Evolutionary conservation across 2,888 invertebrate genomes (phyloP).

Genomic region (Euplexia lucipara): DNA sequence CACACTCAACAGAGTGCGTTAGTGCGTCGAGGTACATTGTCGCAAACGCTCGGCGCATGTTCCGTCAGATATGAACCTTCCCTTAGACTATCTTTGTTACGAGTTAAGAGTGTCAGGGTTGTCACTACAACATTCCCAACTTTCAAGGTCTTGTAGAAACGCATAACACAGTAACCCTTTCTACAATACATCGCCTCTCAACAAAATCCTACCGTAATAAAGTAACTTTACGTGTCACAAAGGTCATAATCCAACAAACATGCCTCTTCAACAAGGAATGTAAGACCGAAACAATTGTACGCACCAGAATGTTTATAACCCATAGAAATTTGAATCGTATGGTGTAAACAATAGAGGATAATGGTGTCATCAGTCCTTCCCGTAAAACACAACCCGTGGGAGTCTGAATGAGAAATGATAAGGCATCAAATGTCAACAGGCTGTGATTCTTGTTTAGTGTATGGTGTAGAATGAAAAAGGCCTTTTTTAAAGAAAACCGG

Average conservation of each 20-base stretch:
- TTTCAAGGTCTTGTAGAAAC: no score
- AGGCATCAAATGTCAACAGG: neutral
- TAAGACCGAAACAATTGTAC: constrained; percentile 22
- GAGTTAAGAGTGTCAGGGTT: no score
- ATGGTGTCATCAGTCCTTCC: constrained; percentile 14
- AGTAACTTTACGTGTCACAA: constrained; percentile 2
- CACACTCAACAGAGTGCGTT: no score
- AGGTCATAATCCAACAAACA: constrained; percentile 7
- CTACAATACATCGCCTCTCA: neutral
- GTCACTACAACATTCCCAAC: no score
- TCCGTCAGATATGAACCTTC: no score
- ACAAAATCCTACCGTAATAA: constrained; percentile 17
- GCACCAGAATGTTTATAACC: constrained; percentile 26
- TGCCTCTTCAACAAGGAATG: neutral
- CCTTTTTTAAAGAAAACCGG: no score
- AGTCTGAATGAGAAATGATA: neutral
- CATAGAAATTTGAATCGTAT: constrained; percentile 44
- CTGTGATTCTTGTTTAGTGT: constrained; percentile 5
- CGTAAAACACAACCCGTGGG: constrained; percentile 6
- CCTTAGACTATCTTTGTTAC: no score
- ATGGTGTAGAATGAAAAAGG: neutral
- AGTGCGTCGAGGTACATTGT: no score
- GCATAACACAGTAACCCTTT: neutral
- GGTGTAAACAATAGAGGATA: constrained; percentile 10
- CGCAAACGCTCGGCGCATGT: no score